Percentiles rank a stretch among this genome's conserved stretches.
Evolutionary conservation across 2,113 vertebrate genomes (phyloP).

Genomic region (Carollia perspicillata): DNA sequence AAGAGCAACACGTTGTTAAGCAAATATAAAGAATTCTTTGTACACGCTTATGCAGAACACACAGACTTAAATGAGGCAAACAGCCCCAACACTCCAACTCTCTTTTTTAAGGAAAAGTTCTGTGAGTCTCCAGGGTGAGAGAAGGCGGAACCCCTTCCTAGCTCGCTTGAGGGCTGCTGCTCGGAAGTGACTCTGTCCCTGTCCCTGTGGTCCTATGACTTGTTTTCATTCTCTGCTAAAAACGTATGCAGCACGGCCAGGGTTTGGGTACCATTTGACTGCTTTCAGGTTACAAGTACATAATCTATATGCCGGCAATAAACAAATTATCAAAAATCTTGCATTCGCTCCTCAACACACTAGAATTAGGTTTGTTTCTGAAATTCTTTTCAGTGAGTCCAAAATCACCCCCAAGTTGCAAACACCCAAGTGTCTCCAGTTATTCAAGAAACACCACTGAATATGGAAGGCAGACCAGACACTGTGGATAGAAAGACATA

Average conservation of each 20-base stretch:
- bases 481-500: background rate
- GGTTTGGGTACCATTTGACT: background rate
- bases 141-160: background rate
- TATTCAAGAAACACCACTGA: slow-evolving; percentile 5
- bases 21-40: background rate
- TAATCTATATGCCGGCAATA: background rate
- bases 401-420: background rate
- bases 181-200: background rate
- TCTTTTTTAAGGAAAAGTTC: background rate
- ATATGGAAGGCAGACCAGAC: background rate
- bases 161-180: background rate
- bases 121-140: background rate
- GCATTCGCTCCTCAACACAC: background rate
- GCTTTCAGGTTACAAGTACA: background rate
- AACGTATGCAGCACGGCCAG: background rate
- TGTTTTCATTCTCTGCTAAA: background rate
- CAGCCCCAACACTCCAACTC: background rate
- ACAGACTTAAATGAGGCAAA: background rate
- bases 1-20: background rate
- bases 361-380: background rate
- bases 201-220: background rate
- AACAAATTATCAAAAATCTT: background rate
- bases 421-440: background rate
- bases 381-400: background rate
- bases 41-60: background rate